phyloP scores from a whole-genome alignment of 2,113 vertebrate species.

The Hypocryptadius cinnamomeus region DNA sequence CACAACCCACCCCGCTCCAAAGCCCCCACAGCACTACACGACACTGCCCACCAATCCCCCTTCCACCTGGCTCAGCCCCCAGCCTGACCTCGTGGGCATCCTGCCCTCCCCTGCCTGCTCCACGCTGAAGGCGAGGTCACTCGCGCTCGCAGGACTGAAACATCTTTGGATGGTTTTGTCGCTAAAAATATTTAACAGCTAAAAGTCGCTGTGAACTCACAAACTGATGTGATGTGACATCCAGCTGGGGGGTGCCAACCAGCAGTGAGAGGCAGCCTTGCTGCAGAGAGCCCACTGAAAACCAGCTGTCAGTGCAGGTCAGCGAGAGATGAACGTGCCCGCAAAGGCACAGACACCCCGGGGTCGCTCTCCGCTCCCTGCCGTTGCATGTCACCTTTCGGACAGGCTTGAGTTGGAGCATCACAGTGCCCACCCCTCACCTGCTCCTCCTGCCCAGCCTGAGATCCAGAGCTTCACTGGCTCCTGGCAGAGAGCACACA shows the following conservation, averaged over 20 bases:
- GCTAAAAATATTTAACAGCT: not conserved
- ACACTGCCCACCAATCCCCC: not conserved
- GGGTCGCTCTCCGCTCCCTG: not conserved
- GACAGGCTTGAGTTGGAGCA: not conserved
- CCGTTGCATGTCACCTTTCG: accelerated
- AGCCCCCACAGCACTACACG: accelerated
- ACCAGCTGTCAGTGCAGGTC: conserved; percentile 17
- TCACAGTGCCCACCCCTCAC: accelerated
- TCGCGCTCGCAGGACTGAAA: not conserved
- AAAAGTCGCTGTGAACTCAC: accelerated
- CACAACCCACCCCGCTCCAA: not conserved
- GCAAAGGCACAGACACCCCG: not conserved
- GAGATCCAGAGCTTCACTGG: not conserved
- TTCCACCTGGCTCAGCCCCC: not conserved
- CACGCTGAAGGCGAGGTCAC: not conserved
- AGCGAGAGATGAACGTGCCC: not conserved
- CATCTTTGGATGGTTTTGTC: not conserved
- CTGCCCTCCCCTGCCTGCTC: not conserved
- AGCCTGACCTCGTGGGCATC: accelerated
- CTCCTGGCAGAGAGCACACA: not conserved
- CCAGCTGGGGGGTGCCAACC: conserved; percentile 26
- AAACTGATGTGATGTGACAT: conserved; percentile 21
- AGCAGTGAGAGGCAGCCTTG: not conserved
- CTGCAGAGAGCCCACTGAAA: not conserved
- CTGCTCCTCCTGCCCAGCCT: not conserved